Conservation (phyloP, 2,113 vertebrate genomes). For the Leucoraja erinaceus region DNA sequence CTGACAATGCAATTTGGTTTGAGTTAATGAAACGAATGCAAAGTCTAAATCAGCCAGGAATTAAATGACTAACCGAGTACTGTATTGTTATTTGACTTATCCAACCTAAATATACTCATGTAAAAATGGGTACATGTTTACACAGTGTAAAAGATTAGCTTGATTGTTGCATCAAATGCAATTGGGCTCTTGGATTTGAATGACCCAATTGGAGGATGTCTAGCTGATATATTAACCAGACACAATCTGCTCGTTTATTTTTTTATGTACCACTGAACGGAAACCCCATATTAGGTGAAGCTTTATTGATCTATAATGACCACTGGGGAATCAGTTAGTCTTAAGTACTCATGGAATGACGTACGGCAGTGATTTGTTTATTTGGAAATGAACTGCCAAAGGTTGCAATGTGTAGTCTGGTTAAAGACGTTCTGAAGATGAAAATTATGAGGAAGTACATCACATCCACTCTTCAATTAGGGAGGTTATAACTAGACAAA, state of each 20-base stretch:
- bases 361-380: background rate
- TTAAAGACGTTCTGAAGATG: background rate
- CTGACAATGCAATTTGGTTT: background rate
- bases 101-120: background rate
- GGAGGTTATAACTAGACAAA: background rate
- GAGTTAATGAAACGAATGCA: background rate
- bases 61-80: background rate
- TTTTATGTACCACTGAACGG: background rate
- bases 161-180: background rate
- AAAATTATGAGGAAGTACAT: background rate
- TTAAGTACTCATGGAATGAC: background rate
- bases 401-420: background rate
- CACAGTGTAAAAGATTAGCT: background rate
- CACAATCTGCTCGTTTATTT: background rate
- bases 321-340: background rate
- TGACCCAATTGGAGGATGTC: background rate
- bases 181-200: background rate
- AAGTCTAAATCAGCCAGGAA: background rate
- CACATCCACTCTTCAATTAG: background rate
- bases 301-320: background rate
- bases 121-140: background rate
- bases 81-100: background rate
- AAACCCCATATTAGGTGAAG: background rate
- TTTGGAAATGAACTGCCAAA: background rate
- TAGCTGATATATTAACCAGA: background rate